A percentile compares a stretch with the other conserved stretches of the same genome.
Conservation (phyloP, 2,888 invertebrate species). For the Pycnomerus fuliginosus region DNA sequence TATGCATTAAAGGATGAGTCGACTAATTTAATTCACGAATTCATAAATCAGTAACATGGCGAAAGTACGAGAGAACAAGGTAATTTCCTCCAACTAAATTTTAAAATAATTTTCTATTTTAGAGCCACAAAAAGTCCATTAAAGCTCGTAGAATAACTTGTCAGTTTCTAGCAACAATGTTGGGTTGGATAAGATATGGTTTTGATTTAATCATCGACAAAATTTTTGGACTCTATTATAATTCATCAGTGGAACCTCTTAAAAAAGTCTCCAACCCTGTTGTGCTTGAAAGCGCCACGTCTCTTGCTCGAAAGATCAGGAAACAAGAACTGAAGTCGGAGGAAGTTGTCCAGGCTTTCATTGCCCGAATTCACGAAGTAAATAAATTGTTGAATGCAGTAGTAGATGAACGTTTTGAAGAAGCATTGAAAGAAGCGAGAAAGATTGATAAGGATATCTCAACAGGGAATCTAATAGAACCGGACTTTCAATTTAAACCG, state of each 20-base stretch:
- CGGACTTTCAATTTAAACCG: conserved; percentile 69
- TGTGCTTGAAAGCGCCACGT: conserved; percentile 64
- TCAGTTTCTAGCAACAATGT: not conserved
- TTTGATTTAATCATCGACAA: conserved; percentile 52
- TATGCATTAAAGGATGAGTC: too few relatives aligned
- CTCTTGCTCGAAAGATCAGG: conserved; percentile 67
- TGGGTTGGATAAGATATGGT: conserved; percentile 53
- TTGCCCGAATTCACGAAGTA: conserved; percentile 72
- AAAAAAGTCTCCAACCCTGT: conserved; percentile 52
- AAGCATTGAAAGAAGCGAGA: conserved; percentile 76
- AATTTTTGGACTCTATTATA: conserved; percentile 52
- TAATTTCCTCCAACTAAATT: too few relatives aligned
- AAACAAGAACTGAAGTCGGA: conserved; percentile 63
- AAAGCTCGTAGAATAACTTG: too few relatives aligned
- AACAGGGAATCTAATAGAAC: conserved; percentile 58
- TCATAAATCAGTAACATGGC: too few relatives aligned
- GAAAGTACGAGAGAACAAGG: too few relatives aligned
- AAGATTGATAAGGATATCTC: conserved; percentile 69
- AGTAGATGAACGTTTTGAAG: conserved; percentile 76
- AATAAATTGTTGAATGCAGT: conserved; percentile 80
- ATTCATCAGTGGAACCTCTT: conserved; percentile 43
- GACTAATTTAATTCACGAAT: too few relatives aligned
- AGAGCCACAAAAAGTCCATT: too few relatives aligned
- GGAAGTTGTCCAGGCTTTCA: conserved; percentile 70
- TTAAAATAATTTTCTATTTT: too few relatives aligned